These are phyloP conservation scores for Lordiphosa stackelbergi DNA, from an alignment of 1,140 invertebrate genomes.

Conservation along the genomic window DNA sequence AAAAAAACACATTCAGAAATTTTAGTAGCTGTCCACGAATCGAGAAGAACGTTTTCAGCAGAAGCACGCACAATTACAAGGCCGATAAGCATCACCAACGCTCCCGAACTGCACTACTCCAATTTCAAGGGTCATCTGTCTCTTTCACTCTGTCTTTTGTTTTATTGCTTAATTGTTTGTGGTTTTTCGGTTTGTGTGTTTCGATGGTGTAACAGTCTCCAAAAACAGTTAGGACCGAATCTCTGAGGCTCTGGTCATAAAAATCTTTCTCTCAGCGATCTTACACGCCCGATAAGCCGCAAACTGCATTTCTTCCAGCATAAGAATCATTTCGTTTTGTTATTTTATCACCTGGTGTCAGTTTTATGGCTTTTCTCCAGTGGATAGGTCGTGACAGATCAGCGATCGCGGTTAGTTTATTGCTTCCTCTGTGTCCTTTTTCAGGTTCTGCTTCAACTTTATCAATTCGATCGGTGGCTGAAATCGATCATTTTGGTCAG, in stretches of 20 bases:
- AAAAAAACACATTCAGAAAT: constrained; percentile 4
- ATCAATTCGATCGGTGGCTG: constrained; percentile 27
- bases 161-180: constrained; percentile 73
- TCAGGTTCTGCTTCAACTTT: constrained; percentile 27
- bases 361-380: constrained; percentile 62
- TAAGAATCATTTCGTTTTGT: constrained; percentile 63
- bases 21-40: constrained; percentile 21
- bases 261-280: constrained; percentile 44
- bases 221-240: constrained; percentile 52
- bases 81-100: constrained; percentile 44
- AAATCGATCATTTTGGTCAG: constrained; percentile 30
- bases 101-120: constrained; percentile 62
- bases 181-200: constrained; percentile 31
- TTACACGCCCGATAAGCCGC: constrained; percentile 51
- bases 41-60: constrained; percentile 40
- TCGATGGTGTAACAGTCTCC: constrained; percentile 56
- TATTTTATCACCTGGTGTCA: constrained; percentile 70
- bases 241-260: constrained; percentile 51
- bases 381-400: constrained; percentile 59
- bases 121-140: constrained; percentile 33
- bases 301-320: constrained; percentile 44
- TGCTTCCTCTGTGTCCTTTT: constrained; percentile 53
- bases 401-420: constrained; percentile 66
- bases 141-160: constrained; percentile 18
- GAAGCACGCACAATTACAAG: constrained; percentile 51